phyloP scores from a whole-genome alignment of 1,140 invertebrate genomes.

The Drosophila leontia region DNA sequence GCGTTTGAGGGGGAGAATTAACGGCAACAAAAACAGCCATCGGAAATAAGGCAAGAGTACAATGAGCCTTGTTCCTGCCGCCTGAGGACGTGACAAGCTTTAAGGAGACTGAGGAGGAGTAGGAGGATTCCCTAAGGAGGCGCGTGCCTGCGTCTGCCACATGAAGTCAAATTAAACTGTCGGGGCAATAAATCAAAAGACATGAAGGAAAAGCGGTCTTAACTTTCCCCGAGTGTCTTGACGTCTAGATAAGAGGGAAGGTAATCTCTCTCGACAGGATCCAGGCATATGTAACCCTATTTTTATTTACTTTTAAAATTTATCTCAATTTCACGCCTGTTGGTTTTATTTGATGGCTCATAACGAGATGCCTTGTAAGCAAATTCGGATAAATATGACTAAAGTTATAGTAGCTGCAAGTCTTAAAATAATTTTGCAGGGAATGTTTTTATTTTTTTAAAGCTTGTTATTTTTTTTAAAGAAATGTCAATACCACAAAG shows the following conservation, averaged over 20 bases:
- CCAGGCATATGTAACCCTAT: slow-evolving; percentile 11
- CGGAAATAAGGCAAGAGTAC: slow-evolving; percentile 58
- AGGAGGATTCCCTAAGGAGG: slow-evolving; percentile 3
- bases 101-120: not conserved
- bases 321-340: slow-evolving; percentile 45
- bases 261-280: not conserved
- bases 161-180: slow-evolving; percentile 71
- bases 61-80: slow-evolving; percentile 48
- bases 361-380: slow-evolving; percentile 1
- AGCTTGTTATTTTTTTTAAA: too few relatives aligned
- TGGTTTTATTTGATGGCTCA: slow-evolving; percentile 22
- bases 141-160: slow-evolving; percentile 45
- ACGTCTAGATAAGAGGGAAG: slow-evolving; percentile 9
- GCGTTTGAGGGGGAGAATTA: slow-evolving; percentile 38
- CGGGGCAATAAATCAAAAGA: slow-evolving; percentile 73
- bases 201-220: slow-evolving; percentile 20
- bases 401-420: accelerated
- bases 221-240: slow-evolving; percentile 12
- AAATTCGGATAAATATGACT: not conserved
- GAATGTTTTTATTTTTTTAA: not conserved
- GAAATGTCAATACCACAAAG: not conserved
- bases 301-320: slow-evolving; percentile 27
- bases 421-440: not conserved
- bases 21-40: slow-evolving; percentile 33
- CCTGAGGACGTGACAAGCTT: slow-evolving; percentile 57